Evolutionary conservation across 2,797 vertebrate genomes (phyloP), one percentile per base, ranked within the genome.

Genomic region (Neopelma chrysocephalum): DNA sequence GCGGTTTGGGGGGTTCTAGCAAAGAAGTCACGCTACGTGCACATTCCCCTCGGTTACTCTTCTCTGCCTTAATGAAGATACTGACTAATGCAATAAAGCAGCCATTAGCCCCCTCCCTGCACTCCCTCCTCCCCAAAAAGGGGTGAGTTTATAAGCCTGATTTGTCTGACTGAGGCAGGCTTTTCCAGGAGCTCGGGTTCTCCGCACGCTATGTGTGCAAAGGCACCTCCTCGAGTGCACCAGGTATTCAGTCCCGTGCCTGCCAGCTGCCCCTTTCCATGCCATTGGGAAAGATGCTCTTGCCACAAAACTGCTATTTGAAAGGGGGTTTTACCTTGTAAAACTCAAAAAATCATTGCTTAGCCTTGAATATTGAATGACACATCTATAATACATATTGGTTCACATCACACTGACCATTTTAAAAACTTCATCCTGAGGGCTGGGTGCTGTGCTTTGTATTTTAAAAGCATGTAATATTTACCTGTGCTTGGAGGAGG

Each of bases 41-140:
- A 23, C 88, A 50, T 93, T 96, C 78, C 50, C 84, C 69, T 92
- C 3, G 4, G n/a, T 94, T 78, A 94, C 92, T 94, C 75, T 75
- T 58, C 50, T 89, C n/a, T 43, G 66, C 80, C 75, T 97, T 97
- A 82, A 93, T 89, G 96, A 97, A 96, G 95, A 91, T 75, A 26
- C 45, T 71, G 68, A 57, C 93, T 96, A 90, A 93, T 96, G 89
- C 78, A 92, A 77, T 91, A 66, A 96, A 96, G 57, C 76, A 82
- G 65, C 78, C 60, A 15, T 84, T 79, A 89, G 36, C 92, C 65
- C 48, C 64, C 45, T 87, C 71, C 51, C 47, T 31, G 38, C 15
- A 7, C 58, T 73, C 77, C 83, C 50, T 50, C 54, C 61, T 71
- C 42, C 79, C 77, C 81, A 43, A 27, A 27, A 87, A 91, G n/a